These are phyloP conservation scores for Chymomyza caudatula DNA, from an alignment of 2,888 invertebrate species.

Conservation along the genomic window DNA sequence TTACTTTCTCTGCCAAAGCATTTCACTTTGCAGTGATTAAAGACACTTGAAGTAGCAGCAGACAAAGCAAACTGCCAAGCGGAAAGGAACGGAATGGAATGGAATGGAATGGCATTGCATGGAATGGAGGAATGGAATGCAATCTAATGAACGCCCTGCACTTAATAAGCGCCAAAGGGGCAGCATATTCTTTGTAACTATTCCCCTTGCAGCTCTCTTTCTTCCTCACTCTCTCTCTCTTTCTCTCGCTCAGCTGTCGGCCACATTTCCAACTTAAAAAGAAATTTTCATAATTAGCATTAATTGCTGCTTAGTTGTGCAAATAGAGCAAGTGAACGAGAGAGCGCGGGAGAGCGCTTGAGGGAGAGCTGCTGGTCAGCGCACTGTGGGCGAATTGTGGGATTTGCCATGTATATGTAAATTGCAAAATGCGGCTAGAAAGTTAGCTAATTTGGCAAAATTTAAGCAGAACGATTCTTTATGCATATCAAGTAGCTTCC, in stretches of 20 bases:
- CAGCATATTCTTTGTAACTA: conserved; percentile 31
- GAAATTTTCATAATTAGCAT: conserved; percentile 43
- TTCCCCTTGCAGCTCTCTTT: conserved; percentile 6
- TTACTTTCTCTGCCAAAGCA: neutral
- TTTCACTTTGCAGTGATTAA: neutral
- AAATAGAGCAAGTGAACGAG: conserved; percentile 18
- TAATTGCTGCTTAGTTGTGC: conserved; percentile 46
- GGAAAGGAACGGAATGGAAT: neutral
- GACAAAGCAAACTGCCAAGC: neutral
- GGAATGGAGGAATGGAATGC: neutral
- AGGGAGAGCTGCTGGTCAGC: neutral
- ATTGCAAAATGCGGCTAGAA: no score
- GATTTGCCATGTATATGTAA: no score
- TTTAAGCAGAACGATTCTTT: no score
- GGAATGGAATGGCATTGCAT: neutral
- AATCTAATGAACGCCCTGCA: neutral
- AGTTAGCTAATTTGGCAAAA: no score
- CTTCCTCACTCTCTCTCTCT: neutral
- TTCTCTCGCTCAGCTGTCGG: neutral
- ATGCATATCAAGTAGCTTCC: no score
- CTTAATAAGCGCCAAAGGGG: neutral
- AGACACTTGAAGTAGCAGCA: neutral
- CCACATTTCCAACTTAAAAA: conserved; percentile 19
- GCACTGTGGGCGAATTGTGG: no score
- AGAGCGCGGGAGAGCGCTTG: neutral